phyloP scores from a whole-genome alignment of 2,797 vertebrate genomes.

The Labroides dimidiatus region DNA sequence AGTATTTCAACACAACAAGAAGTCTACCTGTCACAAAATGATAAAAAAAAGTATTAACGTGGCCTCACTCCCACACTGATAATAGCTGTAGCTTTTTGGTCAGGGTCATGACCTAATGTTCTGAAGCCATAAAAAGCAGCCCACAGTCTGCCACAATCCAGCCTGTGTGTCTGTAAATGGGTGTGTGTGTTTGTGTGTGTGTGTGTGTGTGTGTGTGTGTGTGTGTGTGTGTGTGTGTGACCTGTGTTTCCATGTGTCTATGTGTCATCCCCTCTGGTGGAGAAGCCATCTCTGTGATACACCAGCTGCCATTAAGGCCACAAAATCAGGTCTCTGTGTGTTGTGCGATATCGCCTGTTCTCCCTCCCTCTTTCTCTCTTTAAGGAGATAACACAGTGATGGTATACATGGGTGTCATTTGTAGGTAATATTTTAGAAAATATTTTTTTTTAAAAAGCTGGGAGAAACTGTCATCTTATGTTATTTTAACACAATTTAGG shows the following conservation, averaged over 20 bases:
- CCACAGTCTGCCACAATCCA: slow-evolving; percentile 56
- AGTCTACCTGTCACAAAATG: slow-evolving; percentile 66
- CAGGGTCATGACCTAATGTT: slow-evolving; percentile 74
- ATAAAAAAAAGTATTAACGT: slow-evolving; percentile 54
- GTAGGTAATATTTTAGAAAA: no score
- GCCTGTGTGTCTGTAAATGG: slow-evolving; percentile 20
- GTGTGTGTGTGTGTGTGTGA: slow-evolving; percentile 6
- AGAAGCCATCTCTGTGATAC: slow-evolving; percentile 55
- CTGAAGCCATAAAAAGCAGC: slow-evolving; percentile 74
- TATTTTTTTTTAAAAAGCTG: no score
- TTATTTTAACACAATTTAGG: no score
- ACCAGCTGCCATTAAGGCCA: slow-evolving; percentile 65
- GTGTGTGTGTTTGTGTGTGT: slow-evolving; percentile 1
- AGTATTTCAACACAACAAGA: slow-evolving; percentile 38
- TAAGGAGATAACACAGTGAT: no score
- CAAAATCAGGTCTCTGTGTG: slow-evolving; percentile 47
- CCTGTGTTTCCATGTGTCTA: slow-evolving; percentile 25
- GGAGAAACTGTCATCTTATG: no score
- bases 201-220: background rate
- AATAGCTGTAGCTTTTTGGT: slow-evolving; percentile 64
- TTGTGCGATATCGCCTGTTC: slow-evolving; percentile 11
- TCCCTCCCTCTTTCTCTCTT: slow-evolving; percentile 3
- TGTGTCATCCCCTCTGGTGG: slow-evolving; percentile 54
- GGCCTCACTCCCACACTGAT: slow-evolving; percentile 53
- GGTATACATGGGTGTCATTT: no score